Evolutionary conservation across 2,888 invertebrate species (phyloP).

Genomic region (Plutella xylostella): DNA sequence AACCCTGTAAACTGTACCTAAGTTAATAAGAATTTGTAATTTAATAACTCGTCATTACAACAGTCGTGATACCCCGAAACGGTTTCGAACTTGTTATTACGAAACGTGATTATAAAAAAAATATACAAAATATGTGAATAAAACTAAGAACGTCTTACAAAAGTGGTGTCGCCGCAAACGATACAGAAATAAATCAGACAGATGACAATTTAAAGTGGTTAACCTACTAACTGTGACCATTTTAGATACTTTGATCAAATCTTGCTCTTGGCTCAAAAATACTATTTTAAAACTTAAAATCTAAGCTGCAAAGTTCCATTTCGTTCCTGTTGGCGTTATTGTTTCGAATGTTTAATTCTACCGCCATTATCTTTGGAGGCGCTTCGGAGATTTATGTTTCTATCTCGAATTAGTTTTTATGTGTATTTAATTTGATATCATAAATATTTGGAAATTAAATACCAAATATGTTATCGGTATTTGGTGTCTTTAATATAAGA

Average conservation of each 20-base stretch:
- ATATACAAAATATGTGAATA: not conserved
- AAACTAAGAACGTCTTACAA: slow-evolving; percentile 28
- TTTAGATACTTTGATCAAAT: slow-evolving; percentile 70
- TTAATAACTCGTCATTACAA: no score
- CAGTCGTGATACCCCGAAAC: no score
- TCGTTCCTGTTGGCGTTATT: no score
- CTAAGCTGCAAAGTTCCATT: no score
- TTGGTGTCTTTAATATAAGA: no score
- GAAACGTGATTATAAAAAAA: not conserved
- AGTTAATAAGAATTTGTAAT: no score
- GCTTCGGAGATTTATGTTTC: slow-evolving; percentile 63
- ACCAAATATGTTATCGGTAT: no score
- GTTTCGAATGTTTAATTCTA: no score
- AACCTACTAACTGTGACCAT: slow-evolving; percentile 72
- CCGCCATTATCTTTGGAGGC: slow-evolving; percentile 49
- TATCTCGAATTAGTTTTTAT: not conserved
- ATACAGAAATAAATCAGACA: slow-evolving; percentile 69
- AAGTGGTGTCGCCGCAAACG: slow-evolving; percentile 64
- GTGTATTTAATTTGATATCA: no score
- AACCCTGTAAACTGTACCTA: no score
- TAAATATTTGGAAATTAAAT: no score
- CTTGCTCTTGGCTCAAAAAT: slow-evolving; percentile 44
- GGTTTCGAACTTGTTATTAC: not conserved
- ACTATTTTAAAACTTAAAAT: slow-evolving; percentile 27
- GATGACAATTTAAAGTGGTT: slow-evolving; percentile 72